phyloP scores from a whole-genome alignment of 1,140 invertebrate species.

The Magallana ariakensis region DNA sequence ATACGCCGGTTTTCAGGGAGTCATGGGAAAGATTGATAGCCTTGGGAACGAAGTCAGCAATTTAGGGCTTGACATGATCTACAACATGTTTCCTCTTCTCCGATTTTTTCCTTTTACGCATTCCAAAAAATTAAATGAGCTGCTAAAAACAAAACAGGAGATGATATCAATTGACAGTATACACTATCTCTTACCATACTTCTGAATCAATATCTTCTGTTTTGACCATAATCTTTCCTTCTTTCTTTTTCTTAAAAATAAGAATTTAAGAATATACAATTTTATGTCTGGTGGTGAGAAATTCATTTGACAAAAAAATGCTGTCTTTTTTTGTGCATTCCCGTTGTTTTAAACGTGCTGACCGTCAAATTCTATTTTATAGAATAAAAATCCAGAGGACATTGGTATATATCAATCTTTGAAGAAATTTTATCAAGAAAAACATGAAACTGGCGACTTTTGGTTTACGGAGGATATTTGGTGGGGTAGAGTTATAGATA shows the following conservation, averaged over 20 bases:
- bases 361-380: not conserved
- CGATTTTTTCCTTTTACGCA: not conserved
- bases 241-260: not conserved
- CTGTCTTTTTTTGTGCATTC: not conserved
- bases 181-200: not conserved
- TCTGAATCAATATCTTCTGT: not conserved
- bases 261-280: not conserved
- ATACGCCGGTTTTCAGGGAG: not conserved
- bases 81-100: not conserved
- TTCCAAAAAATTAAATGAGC: not conserved
- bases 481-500: not conserved
- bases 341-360: not conserved
- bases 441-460: no score
- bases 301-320: not conserved
- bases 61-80: not conserved
- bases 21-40: not conserved
- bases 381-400: not conserved
- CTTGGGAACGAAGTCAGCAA: not conserved
- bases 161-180: not conserved
- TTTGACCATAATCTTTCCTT: not conserved
- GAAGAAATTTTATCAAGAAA: no score
- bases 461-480: no score
- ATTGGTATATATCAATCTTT: not conserved
- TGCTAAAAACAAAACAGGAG: not conserved
- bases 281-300: not conserved